Evolutionary conservation across 1,140 invertebrate species (phyloP).

Genomic region (Drosophila mauritiana): DNA sequence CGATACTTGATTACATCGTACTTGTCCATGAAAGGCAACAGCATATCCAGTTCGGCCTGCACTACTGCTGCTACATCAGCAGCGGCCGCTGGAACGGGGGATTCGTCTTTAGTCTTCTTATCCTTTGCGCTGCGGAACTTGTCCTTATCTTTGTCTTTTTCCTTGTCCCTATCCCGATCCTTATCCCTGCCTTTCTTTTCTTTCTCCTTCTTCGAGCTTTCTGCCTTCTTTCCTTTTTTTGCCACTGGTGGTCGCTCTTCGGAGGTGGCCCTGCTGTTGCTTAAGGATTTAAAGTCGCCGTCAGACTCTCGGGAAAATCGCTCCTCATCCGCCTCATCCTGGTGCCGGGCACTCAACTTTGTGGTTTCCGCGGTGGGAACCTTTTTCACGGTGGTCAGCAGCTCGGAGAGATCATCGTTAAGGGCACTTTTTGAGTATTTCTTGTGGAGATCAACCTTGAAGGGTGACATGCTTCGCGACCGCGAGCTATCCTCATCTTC

Average conservation of each 20-base stretch:
- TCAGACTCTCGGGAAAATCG: conserved; percentile 44
- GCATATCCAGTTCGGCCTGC: conserved; percentile 73
- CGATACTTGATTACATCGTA: conserved; percentile 89
- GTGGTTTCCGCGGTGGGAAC: conserved; percentile 57
- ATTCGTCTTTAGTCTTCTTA: conserved; percentile 65
- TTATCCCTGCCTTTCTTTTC: conserved; percentile 40
- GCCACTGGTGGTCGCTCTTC: conserved; percentile 26
- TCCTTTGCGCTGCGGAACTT: conserved; percentile 47
- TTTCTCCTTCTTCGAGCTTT: conserved; percentile 46
- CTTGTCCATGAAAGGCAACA: conserved; percentile 85
- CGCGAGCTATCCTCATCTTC: conserved; percentile 60
- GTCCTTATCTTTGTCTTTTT: conserved; percentile 51
- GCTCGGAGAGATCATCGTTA: conserved; percentile 81
- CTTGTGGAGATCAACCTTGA: conserved; percentile 84
- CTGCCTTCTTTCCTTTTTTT: conserved; percentile 43
- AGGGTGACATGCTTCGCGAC: conserved; percentile 79
- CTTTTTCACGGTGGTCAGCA: conserved; percentile 79
- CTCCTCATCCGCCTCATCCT: conserved; percentile 50
- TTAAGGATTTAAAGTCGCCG: conserved; percentile 69
- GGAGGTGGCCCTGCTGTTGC: conserved; percentile 53
- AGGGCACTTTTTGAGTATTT: conserved; percentile 85
- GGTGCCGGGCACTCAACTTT: conserved; percentile 64
- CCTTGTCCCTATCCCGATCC: conserved; percentile 35
- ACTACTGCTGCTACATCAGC: conserved; percentile 64
- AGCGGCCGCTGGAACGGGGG: conserved; percentile 43